Evolutionary conservation across 2,797 vertebrate genomes (phyloP).

Genomic region (Phalloptychus januarius): DNA sequence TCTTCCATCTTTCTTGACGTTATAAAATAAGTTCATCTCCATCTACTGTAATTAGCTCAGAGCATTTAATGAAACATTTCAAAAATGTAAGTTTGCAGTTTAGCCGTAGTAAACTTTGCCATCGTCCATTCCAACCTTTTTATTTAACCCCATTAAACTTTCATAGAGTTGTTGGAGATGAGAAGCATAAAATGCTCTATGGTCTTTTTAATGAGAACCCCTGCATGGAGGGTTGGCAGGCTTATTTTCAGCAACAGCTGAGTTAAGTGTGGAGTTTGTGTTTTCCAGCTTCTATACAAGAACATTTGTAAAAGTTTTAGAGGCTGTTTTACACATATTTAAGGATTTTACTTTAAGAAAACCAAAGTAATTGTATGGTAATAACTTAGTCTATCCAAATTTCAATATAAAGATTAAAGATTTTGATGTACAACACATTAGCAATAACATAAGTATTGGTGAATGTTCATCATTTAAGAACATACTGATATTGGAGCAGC

Average conservation of each 20-base stretch:
- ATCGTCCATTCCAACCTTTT: slow-evolving; percentile 4
- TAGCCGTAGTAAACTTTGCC: background rate
- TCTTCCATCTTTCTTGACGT: background rate
- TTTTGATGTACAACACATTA: too few species aligned
- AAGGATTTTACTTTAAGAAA: background rate
- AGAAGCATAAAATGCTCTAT: slow-evolving; percentile 7
- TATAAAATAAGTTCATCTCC: background rate
- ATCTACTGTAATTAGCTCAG: background rate
- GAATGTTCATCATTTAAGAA: too few species aligned
- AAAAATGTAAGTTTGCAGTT: background rate
- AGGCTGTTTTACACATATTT: background rate
- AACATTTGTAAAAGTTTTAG: background rate
- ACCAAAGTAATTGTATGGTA: too few species aligned
- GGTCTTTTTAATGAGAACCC: slow-evolving; percentile 20
- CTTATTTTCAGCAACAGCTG: background rate
- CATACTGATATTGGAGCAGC: too few species aligned
- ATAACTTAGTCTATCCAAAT: background rate
- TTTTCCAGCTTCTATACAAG: background rate
- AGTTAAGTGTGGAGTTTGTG: background rate
- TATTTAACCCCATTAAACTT: slow-evolving; percentile 45
- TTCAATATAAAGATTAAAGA: background rate
- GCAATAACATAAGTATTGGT: too few species aligned
- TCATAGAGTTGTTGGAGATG: slow-evolving; percentile 26
- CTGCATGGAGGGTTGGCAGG: background rate
- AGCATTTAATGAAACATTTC: background rate